These are phyloP conservation scores for Nyctibius bracteatus DNA, from an alignment of 2,113 vertebrate species.

Conservation along the genomic window DNA sequence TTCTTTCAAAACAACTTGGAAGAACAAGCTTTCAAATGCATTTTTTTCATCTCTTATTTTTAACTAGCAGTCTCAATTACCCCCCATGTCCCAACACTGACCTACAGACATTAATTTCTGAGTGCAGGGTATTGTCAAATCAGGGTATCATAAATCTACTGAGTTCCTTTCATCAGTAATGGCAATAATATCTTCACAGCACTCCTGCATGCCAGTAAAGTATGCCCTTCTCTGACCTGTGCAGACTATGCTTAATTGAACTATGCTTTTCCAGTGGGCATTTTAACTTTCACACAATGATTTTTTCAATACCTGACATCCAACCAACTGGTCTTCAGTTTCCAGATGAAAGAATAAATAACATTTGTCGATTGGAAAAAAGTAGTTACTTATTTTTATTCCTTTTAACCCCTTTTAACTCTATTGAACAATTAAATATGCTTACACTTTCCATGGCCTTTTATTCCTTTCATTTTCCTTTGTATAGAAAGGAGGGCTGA, in stretches of 20 bases:
- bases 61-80: not conserved
- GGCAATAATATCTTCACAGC: slow-evolving; percentile 21
- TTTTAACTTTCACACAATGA: slow-evolving; percentile 1
- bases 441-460: not conserved
- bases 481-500: not conserved
- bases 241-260: slow-evolving; percentile 7
- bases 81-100: not conserved
- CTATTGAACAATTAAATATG: not conserved
- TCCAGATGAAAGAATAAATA: slow-evolving; percentile 1
- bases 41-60: not conserved
- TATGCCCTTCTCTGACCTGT: slow-evolving; percentile 19
- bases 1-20: not conserved
- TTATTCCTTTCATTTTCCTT: not conserved
- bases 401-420: not conserved
- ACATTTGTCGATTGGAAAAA: not conserved
- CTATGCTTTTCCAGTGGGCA: slow-evolving; percentile 8
- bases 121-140: not conserved
- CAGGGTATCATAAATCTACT: not conserved
- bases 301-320: slow-evolving; percentile 3
- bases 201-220: not conserved
- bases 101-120: not conserved
- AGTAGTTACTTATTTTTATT: not conserved
- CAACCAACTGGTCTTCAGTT: not conserved
- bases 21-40: not conserved
- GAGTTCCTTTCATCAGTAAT: not conserved